Conservation (phyloP, 2,888 invertebrate genomes). For the Biston betularia region DNA sequence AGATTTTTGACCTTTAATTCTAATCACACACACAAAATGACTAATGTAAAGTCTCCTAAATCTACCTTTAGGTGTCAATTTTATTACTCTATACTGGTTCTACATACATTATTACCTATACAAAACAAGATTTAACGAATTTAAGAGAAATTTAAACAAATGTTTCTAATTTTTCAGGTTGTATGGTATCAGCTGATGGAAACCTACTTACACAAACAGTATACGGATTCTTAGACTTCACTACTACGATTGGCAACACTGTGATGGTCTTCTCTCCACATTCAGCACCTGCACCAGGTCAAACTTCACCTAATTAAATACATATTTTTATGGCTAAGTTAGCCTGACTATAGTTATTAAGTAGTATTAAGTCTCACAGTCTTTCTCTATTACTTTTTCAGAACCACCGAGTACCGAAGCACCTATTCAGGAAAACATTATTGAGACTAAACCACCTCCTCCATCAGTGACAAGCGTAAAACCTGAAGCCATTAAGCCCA, state of each 20-base stretch:
- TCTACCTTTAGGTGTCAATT: no score
- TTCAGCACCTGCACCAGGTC: constrained; percentile 91
- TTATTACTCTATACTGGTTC: no score
- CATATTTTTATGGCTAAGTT: background rate
- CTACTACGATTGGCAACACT: constrained; percentile 97
- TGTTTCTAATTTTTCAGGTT: constrained; percentile 34
- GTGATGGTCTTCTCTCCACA: constrained; percentile 98
- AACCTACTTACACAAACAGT: constrained; percentile 94
- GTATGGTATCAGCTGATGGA: constrained; percentile 46
- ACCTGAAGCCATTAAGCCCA: constrained; percentile 79
- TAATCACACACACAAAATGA: no score
- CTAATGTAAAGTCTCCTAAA: no score
- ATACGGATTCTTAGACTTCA: constrained; percentile 97
- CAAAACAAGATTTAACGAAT: no score
- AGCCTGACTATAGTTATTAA: background rate
- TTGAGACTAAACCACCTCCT: constrained; percentile 81
- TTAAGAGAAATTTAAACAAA: background rate
- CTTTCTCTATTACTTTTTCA: constrained; percentile 53
- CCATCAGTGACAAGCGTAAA: constrained; percentile 69
- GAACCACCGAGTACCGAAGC: constrained; percentile 79
- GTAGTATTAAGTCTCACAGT: constrained; percentile 24
- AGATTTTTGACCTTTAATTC: no score
- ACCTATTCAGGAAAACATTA: constrained; percentile 77
- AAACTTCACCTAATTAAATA: constrained; percentile 40
- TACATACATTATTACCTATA: no score